Evolutionary conservation across 2,888 invertebrate genomes (phyloP), one percentile per base, ranked within the genome.

Genomic region (Drosophila multiciliata): DNA sequence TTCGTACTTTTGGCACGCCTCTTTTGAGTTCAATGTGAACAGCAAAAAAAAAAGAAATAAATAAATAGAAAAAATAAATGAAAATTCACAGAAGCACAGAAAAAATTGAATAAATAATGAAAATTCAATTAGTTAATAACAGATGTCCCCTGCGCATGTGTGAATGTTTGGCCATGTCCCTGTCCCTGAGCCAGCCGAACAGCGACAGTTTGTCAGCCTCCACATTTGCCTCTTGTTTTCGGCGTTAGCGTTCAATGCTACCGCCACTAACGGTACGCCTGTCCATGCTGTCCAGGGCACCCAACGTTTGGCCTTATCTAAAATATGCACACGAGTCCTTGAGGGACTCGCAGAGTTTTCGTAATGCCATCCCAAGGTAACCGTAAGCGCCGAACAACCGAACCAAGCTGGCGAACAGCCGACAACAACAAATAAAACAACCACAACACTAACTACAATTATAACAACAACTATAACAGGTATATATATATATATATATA

Each of bases 271-370:
- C 42, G 35, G 38, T 26, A 38, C 33, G 12, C 23, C 33, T 15
- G 57, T 63, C 58, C 58, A 70, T 69, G 66, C n/a, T 66, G 79
- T 79, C 74, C 86, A 65, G 72, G 71, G 72, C 80, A 73, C 66
- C 85, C 57, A 83, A 75, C 84, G 82, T 83, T 83, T 90, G 90
- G 82, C 90, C 87, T 90, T 90, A 87, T 87, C 90, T 90, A 74
- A 89, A 87, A 89, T 90, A 90, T 90, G 87, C 83, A 84, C 82
- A 77, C 67, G 73, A 80, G 84, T 75, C 82, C 89, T 90, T 90
- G 85, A 69, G 71, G 71, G 45, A 53, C 87, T 85, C 79, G 74
- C 80, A 73, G 68, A 87, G 80, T 87, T 81, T 73, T 84, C 82
- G 85, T 82, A 89, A 89, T 78, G 78, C 72, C 74, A 70, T 40